Conservation (phyloP, 2,113 vertebrate genomes). For the Myanophis thanlyinensis region DNA sequence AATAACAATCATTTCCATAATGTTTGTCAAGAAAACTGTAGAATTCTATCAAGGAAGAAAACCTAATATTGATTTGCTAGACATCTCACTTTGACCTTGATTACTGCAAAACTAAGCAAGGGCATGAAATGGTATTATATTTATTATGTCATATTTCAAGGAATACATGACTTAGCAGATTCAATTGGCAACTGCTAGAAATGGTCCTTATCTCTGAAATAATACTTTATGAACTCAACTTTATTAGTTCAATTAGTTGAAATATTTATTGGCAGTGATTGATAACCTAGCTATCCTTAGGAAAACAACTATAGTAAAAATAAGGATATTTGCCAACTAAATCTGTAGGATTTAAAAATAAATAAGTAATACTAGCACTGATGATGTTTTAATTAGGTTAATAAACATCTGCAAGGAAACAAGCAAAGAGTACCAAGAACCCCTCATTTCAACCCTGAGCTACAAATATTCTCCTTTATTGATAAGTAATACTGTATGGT, state of each 20-base stretch:
- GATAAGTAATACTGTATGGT: neutral
- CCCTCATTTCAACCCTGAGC: too few relatives aligned
- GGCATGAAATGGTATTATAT: neutral
- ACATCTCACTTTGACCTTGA: neutral
- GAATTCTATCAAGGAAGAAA: neutral
- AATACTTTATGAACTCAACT: neutral
- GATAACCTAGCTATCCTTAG: neutral
- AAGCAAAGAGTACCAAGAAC: too few relatives aligned
- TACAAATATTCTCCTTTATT: too few relatives aligned
- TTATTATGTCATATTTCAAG: neutral
- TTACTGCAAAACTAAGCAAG: neutral
- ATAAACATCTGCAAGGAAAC: too few relatives aligned
- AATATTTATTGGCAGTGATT: neutral
- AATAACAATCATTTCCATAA: neutral
- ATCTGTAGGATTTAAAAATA: neutral
- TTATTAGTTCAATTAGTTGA: neutral
- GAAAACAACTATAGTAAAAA: neutral
- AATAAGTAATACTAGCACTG: neutral
- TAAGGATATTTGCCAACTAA: neutral
- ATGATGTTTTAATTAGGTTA: too few relatives aligned
- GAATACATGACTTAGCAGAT: neutral
- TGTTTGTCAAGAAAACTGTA: neutral
- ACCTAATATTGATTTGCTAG: neutral
- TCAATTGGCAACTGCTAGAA: neutral
- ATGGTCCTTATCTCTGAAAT: neutral